phyloP scores from a whole-genome alignment of 2,113 vertebrate genomes.

The Neomonachus schauinslandi region DNA sequence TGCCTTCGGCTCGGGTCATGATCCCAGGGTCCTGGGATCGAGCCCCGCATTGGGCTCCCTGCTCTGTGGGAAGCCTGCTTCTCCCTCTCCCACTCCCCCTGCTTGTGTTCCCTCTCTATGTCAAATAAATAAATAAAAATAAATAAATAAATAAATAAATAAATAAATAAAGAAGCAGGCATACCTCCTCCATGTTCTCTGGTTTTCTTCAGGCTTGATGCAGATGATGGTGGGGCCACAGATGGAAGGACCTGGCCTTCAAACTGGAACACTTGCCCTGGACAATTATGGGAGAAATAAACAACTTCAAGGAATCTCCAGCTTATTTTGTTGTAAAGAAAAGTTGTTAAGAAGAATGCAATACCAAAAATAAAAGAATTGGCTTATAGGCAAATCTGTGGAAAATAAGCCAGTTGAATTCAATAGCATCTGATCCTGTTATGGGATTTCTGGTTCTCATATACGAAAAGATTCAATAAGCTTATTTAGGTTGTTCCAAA shows the following conservation, averaged over 20 bases:
- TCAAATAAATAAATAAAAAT: too few species aligned
- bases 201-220: neutral
- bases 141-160: too few species aligned
- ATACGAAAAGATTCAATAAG: neutral
- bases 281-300: neutral
- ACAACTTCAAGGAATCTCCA: neutral
- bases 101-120: too few species aligned
- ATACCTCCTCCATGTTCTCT: neutral
- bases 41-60: too few species aligned
- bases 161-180: too few species aligned
- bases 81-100: too few species aligned
- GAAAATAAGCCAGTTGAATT: neutral
- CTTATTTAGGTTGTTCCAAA: neutral
- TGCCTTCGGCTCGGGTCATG: too few species aligned
- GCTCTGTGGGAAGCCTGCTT: too few species aligned
- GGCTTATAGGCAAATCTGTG: neutral
- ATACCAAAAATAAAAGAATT: neutral
- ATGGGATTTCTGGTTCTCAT: neutral
- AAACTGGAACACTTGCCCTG: neutral
- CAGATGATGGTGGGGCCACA: neutral
- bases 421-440: neutral
- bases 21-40: too few species aligned
- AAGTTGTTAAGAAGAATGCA: neutral
- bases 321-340: neutral
- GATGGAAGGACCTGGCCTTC: neutral